Evolutionary conservation across 2,888 invertebrate species (phyloP).

Genomic region (Auanema sp.): DNA sequence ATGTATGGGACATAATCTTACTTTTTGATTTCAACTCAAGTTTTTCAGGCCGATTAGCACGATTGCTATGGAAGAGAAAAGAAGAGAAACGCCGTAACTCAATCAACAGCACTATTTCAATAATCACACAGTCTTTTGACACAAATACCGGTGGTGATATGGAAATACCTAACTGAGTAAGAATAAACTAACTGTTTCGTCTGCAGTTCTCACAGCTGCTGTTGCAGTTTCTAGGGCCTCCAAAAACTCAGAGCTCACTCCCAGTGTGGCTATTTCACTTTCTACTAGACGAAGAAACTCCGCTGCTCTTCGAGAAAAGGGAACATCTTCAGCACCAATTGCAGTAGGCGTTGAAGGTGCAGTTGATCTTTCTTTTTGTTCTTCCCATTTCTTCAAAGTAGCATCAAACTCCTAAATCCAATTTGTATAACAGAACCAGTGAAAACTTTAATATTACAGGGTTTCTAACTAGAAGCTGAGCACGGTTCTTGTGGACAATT

Average conservation of each 20-base stretch:
- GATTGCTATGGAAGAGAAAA: slow-evolving; percentile 24
- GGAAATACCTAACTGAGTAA: too few relatives aligned
- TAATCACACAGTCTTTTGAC: neutral
- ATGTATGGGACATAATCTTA: slow-evolving; percentile 14
- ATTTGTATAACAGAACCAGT: slow-evolving; percentile 1
- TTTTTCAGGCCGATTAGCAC: slow-evolving; percentile 27
- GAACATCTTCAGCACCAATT: slow-evolving; percentile 20
- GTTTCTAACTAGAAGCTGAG: slow-evolving; percentile 92
- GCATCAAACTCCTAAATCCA: slow-evolving; percentile 77
- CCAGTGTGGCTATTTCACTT: slow-evolving; percentile 44
- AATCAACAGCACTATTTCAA: neutral
- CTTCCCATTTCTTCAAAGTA: slow-evolving; percentile 84
- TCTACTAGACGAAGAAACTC: slow-evolving; percentile 46
- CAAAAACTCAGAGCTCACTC: slow-evolving; percentile 39
- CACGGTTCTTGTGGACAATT: slow-evolving; percentile 92
- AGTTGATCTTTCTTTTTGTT: slow-evolving; percentile 72
- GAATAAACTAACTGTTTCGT: slow-evolving; percentile 21
- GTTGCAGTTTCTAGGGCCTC: slow-evolving; percentile 42
- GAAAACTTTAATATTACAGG: slow-evolving; percentile 70
- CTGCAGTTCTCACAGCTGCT: slow-evolving; percentile 31
- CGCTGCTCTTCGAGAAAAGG: slow-evolving; percentile 36
- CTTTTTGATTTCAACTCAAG: neutral
- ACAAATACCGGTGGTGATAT: neutral
- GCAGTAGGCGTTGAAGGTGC: slow-evolving; percentile 40
- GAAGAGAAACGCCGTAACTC: neutral